phyloP scores from a whole-genome alignment of 2,888 invertebrate species.

The Sphaeridia pumilis region DNA sequence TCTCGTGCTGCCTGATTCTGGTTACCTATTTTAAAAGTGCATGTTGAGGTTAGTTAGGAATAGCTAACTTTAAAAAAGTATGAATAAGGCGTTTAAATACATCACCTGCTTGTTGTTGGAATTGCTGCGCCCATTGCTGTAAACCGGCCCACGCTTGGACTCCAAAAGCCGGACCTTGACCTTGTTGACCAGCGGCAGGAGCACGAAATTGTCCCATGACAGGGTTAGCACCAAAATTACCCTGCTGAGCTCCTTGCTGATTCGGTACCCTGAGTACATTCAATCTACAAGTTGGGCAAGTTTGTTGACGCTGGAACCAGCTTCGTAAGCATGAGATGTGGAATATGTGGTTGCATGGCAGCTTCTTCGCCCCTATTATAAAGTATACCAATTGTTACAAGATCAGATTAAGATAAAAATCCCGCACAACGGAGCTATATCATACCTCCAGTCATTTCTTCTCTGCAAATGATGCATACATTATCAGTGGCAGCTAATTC shows the following conservation, averaged over 20 bases:
- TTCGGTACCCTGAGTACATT: slow-evolving; percentile 54
- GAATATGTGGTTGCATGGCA: slow-evolving; percentile 99
- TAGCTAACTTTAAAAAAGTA: neutral
- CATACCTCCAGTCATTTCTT: slow-evolving; percentile 61
- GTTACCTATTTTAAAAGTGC: no score
- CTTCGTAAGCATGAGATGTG: slow-evolving; percentile 93
- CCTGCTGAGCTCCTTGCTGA: slow-evolving; percentile 42
- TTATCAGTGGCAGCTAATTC: slow-evolving; percentile 87
- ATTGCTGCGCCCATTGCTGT: slow-evolving; percentile 21
- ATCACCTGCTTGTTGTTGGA: slow-evolving; percentile 15
- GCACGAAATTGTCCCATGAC: slow-evolving; percentile 25
- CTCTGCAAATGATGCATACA: slow-evolving; percentile 96
- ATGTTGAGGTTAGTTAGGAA: no score
- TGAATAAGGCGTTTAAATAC: no score
- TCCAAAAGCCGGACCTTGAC: slow-evolving; percentile 9
- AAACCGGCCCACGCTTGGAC: slow-evolving; percentile 26
- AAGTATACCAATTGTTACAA: no score
- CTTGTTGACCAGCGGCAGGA: slow-evolving; percentile 18
- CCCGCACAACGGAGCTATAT: neutral
- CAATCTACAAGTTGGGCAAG: slow-evolving; percentile 94
- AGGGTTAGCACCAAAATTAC: no score
- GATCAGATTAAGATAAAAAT: no score
- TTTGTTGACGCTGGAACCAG: slow-evolving; percentile 99
- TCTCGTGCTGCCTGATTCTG: no score
- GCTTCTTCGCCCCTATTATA: slow-evolving; percentile 82